Percentiles rank a stretch among this genome's conserved stretches.
Conservation (phyloP, 2,797 vertebrate species). For the Myotis findleyi region DNA sequence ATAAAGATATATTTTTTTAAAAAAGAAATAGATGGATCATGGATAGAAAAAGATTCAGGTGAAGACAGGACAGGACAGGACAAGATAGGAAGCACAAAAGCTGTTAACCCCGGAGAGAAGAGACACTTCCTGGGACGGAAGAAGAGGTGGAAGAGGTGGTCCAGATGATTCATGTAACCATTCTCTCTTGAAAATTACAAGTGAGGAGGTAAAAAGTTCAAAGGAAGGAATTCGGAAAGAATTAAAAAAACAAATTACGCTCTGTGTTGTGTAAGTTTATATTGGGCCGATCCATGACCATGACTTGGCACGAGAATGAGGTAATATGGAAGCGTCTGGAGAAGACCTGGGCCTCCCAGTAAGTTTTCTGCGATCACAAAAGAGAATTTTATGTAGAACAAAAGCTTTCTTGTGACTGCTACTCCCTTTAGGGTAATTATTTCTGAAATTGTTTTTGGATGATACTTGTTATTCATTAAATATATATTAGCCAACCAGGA, state of each 20-base stretch:
- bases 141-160: neutral
- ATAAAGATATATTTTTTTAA: no score
- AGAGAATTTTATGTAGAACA: slow-evolving; percentile 7
- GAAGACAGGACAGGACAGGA: neutral
- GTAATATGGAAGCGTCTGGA: slow-evolving; percentile 45
- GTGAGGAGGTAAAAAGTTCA: slow-evolving; percentile 57
- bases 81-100: neutral
- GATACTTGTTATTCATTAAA: slow-evolving; percentile 12
- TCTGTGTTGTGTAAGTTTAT: slow-evolving; percentile 51
- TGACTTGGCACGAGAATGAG: slow-evolving; percentile 51
- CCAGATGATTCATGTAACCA: slow-evolving; percentile 13
- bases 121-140: neutral
- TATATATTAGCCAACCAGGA: neutral
- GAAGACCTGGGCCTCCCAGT: slow-evolving; percentile 65
- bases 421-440: slow-evolving; percentile 46
- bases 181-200: slow-evolving; percentile 2
- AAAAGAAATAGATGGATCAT: neutral
- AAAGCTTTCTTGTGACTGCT: slow-evolving; percentile 9
- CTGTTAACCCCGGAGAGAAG: neutral
- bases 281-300: slow-evolving; percentile 13
- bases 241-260: slow-evolving; percentile 70
- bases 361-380: slow-evolving; percentile 53
- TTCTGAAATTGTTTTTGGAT: slow-evolving; percentile 60
- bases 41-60: neutral
- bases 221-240: slow-evolving; percentile 63